Evolutionary conservation across 2,888 invertebrate species (phyloP).

Genomic region (Limnephilus marmoratus): DNA sequence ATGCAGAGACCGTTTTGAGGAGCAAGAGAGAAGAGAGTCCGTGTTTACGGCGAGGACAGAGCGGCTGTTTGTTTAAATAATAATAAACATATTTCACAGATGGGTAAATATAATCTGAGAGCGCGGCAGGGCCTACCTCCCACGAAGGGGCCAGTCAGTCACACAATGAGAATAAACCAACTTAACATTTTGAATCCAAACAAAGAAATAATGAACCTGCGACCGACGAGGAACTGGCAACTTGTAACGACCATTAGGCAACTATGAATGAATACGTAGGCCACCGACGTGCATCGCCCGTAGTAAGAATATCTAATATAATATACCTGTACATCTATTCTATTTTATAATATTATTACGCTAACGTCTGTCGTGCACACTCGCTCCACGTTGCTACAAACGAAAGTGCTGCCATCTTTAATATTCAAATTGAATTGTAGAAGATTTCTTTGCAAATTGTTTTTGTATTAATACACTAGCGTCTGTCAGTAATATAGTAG

Average conservation of each 20-base stretch:
- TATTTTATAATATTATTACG: too few relatives aligned
- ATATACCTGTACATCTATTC: background rate
- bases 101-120: constrained; percentile 31
- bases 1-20: background rate
- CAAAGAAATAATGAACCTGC: constrained; percentile 61
- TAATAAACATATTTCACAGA: constrained; percentile 39
- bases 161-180: constrained; percentile 53
- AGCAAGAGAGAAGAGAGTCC: background rate
- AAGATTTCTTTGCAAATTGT: too few relatives aligned
- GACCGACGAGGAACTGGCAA: constrained; percentile 1
- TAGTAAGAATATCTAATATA: too few relatives aligned
- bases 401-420: too few relatives aligned
- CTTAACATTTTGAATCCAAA: constrained; percentile 62
- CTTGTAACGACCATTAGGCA: constrained; percentile 37
- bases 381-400: too few relatives aligned
- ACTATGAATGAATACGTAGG: constrained; percentile 27
- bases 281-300: background rate
- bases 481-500: too few relatives aligned
- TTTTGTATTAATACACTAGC: too few relatives aligned
- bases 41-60: constrained; percentile 20
- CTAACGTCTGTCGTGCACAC: too few relatives aligned
- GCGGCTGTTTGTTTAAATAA: constrained; percentile 17
- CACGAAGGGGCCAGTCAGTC: constrained; percentile 54
- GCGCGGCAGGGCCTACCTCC: constrained; percentile 55
- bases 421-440: too few relatives aligned